These are phyloP conservation scores for Monoplex corrugatus DNA, from an alignment of 2,888 invertebrate genomes.

Conservation along the genomic window DNA sequence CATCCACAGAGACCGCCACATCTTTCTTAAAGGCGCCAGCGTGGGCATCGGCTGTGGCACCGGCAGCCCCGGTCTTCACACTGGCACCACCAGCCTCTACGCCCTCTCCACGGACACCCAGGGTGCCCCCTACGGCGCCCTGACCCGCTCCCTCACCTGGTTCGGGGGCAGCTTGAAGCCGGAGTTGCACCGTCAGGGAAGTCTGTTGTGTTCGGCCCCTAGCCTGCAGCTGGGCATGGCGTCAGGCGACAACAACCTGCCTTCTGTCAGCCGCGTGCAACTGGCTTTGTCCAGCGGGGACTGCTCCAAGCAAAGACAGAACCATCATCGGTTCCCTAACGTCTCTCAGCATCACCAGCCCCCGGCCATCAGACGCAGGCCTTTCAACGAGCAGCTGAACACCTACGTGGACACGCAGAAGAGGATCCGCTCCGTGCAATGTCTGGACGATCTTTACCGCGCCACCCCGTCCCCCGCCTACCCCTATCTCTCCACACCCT, in stretches of 20 bases:
- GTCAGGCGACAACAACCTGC: conserved; percentile 19
- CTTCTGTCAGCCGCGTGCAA: conserved; percentile 40
- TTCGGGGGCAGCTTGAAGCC: no score
- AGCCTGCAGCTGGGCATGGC: conserved; percentile 29
- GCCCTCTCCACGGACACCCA: background rate
- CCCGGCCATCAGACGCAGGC: conserved; percentile 4
- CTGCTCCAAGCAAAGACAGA: background rate
- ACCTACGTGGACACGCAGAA: conserved; percentile 68
- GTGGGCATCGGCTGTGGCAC: conserved; percentile 42
- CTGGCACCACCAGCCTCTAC: background rate
- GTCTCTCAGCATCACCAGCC: conserved; percentile 19
- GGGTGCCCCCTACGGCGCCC: background rate
- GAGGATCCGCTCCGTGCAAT: conserved; percentile 49
- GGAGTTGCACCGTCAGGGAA: no score
- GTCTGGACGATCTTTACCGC: conserved; percentile 49
- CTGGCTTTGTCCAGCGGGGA: conserved; percentile 35
- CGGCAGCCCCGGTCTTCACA: background rate
- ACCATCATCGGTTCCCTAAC: background rate
- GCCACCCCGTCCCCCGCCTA: conserved; percentile 29
- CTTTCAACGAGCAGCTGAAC: conserved; percentile 71
- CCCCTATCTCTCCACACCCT: conserved; percentile 36
- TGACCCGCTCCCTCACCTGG: no score
- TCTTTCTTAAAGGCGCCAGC: conserved; percentile 59
- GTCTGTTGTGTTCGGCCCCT: no score
- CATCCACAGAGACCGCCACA: conserved; percentile 66